A percentile compares a stretch with the other conserved stretches of the same genome.
Evolutionary conservation across 1,140 invertebrate genomes (phyloP).

Genomic region (Heliconius congener): DNA sequence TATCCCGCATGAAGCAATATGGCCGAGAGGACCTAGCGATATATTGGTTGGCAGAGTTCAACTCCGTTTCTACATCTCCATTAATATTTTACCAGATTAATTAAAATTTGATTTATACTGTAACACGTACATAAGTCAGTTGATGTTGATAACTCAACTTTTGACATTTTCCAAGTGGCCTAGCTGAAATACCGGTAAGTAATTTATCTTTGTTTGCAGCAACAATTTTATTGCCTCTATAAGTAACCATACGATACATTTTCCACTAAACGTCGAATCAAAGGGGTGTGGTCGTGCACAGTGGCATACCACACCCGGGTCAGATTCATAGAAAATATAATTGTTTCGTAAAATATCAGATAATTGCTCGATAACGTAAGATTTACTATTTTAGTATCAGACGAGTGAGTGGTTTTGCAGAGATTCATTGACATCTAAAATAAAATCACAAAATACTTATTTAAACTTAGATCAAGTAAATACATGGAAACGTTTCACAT

Average conservation of each 20-base stretch:
- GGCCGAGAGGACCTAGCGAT: too few species aligned
- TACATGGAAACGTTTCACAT: too few species aligned
- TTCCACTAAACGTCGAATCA: conserved; percentile 4
- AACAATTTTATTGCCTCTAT: conserved; percentile 17
- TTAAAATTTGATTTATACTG: neutral
- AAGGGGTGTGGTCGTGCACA: conserved; percentile 21
- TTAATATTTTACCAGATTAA: conserved; percentile 3
- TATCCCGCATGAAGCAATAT: too few species aligned
- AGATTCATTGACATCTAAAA: too few species aligned
- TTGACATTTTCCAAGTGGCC: neutral
- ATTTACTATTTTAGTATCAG: too few species aligned
- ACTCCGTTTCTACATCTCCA: too few species aligned
- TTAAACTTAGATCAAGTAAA: too few species aligned
- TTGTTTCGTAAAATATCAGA: neutral
- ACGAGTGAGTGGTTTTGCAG: neutral
- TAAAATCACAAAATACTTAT: too few species aligned
- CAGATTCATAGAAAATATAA: neutral
- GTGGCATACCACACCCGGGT: conserved; percentile 19
- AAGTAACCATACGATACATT: conserved; percentile 12
- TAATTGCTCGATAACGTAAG: too few species aligned
- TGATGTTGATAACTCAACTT: neutral
- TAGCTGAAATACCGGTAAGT: neutral
- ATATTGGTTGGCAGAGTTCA: too few species aligned
- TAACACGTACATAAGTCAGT: neutral
- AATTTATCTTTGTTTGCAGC: conserved; percentile 17